Conservation (phyloP, 92 coral and sea anemone genomes). For the Blastomussa wellsi region DNA sequence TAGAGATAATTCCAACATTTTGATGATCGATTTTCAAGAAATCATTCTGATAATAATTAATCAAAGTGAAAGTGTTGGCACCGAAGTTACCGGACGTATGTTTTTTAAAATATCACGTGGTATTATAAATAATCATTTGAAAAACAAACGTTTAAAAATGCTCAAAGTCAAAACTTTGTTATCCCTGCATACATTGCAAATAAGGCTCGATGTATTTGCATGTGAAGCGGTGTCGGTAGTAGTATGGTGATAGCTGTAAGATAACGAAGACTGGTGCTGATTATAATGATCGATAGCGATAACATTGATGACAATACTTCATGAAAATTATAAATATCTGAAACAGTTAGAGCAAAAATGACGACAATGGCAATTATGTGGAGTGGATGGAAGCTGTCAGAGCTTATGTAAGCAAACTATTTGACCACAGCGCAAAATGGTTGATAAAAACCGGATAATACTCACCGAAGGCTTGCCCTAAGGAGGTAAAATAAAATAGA, state of each 20-base stretch:
- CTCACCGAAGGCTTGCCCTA: slow-evolving; percentile 98
- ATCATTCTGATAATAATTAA: neutral
- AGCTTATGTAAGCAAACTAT: neutral
- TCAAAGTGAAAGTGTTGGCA: neutral
- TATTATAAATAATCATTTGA: too few species aligned
- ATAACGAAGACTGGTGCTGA: neutral
- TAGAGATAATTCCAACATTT: neutral
- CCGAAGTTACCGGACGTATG: too few species aligned
- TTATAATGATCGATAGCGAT: neutral
- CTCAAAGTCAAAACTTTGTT: neutral
- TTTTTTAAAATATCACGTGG: too few species aligned
- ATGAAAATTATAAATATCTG: neutral
- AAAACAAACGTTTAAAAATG: too few species aligned
- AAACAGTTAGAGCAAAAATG: neutral
- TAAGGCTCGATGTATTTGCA: too few species aligned
- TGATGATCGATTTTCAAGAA: neutral
- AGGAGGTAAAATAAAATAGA: neutral
- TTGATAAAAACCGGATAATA: neutral
- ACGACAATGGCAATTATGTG: neutral
- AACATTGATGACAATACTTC: neutral
- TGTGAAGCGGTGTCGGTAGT: neutral
- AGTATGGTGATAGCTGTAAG: neutral
- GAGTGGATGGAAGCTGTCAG: neutral
- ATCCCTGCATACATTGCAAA: neutral
- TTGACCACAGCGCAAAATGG: neutral